Conservation (phyloP, 1,140 invertebrate genomes). For the Drosophila subobscura region DNA sequence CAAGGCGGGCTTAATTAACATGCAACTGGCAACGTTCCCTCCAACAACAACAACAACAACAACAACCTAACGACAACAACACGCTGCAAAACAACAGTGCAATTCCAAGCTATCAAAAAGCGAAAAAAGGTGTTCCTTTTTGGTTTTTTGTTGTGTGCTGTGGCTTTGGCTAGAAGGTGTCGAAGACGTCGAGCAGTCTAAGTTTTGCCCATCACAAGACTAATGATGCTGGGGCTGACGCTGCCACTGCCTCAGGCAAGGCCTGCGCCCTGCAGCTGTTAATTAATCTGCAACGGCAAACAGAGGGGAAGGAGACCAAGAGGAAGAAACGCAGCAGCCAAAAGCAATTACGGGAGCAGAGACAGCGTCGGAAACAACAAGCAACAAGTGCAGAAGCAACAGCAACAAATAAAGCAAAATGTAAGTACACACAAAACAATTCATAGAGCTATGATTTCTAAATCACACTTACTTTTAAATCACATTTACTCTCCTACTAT, state of each 20-base stretch:
- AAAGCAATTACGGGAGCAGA: no score
- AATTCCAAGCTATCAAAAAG: slow-evolving; percentile 56
- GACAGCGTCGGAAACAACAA: slow-evolving; percentile 5
- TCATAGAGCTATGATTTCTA: neutral
- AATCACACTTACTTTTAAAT: no score
- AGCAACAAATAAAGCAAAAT: slow-evolving; percentile 41
- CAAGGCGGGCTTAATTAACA: slow-evolving; percentile 79
- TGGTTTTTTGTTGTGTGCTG: no score
- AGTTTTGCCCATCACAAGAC: slow-evolving; percentile 60
- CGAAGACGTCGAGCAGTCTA: slow-evolving; percentile 47
- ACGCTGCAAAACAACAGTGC: slow-evolving; percentile 47
- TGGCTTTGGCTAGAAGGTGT: slow-evolving; percentile 41
- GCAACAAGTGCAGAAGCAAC: slow-evolving; percentile 27
- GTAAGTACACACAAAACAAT: slow-evolving; percentile 36
- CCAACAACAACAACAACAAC: slow-evolving; percentile 44
- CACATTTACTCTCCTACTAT: no score
- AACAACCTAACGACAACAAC: slow-evolving; percentile 22
- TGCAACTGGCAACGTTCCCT: slow-evolving; percentile 69
- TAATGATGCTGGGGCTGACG: slow-evolving; percentile 53
- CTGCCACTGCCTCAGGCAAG: slow-evolving; percentile 27
- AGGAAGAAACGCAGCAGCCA: no score
- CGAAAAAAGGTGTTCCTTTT: slow-evolving; percentile 8
- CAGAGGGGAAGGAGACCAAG: slow-evolving; percentile 7
- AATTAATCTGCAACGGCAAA: slow-evolving; percentile 54
- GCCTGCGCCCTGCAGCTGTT: slow-evolving; percentile 67